phyloP scores from a whole-genome alignment of 2,113 vertebrate species.

The Isichthys henryi region DNA sequence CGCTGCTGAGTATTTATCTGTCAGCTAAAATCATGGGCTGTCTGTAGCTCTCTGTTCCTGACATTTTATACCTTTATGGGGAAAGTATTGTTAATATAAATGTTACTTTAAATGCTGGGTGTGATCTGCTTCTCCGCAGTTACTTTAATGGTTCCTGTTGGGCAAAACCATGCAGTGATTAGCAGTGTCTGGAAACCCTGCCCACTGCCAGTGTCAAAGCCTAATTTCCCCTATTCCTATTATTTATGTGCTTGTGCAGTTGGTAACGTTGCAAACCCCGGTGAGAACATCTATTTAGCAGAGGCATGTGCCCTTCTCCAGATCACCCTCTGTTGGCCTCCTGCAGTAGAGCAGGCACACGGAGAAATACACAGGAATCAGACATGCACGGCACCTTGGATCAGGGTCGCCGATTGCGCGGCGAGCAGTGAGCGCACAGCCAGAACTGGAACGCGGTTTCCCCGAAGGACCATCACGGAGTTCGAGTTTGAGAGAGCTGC shows the following conservation, averaged over 20 bases:
- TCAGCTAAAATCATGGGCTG: background rate
- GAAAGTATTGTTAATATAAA: background rate
- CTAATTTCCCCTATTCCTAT: background rate
- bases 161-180: background rate
- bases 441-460: conserved; percentile 26
- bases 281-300: background rate
- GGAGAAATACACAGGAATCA: conserved; percentile 1
- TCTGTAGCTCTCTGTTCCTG: background rate
- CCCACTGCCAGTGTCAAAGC: background rate
- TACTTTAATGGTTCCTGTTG: background rate
- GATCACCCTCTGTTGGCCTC: background rate
- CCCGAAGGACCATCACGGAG: conserved; percentile 21
- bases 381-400: conserved; percentile 5
- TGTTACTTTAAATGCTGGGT: background rate
- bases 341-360: background rate
- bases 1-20: background rate
- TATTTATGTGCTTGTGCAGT: background rate
- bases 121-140: background rate
- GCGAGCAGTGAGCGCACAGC: conserved; percentile 4
- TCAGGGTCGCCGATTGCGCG: conserved; percentile 1
- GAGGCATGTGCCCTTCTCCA: background rate
- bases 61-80: background rate
- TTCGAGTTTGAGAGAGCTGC: conserved; percentile 12
- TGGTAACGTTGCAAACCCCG: background rate
- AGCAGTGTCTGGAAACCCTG: background rate